Conservation (phyloP, 2,797 vertebrate species). For the Eulemur mongoz region DNA sequence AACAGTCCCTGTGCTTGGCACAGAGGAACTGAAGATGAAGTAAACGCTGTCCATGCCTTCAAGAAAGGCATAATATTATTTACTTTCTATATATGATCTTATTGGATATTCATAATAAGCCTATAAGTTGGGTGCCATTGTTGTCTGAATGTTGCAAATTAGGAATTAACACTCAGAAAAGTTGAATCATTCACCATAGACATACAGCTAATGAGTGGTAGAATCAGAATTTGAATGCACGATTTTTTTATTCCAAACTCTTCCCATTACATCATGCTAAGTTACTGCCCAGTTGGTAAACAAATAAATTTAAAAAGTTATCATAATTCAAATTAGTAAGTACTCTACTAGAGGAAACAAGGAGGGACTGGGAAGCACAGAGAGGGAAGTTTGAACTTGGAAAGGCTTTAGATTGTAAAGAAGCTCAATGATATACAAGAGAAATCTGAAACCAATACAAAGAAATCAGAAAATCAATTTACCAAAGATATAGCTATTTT, state of each 20-base stretch:
- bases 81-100: neutral
- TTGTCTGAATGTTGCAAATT: neutral
- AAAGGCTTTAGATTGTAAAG: neutral
- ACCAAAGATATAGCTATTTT: neutral
- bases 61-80: neutral
- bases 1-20: neutral
- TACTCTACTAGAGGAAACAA: neutral
- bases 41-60: neutral
- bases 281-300: neutral
- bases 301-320: neutral
- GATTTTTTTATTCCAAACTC: neutral
- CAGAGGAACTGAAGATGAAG: neutral
- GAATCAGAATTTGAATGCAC: neutral
- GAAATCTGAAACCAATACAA: neutral
- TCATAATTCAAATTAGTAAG: neutral
- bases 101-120: neutral
- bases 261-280: neutral
- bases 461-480: neutral
- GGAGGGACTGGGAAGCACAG: neutral
- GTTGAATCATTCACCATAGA: neutral
- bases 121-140: neutral
- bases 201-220: neutral
- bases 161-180: neutral
- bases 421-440: neutral
- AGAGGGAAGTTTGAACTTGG: neutral